A percentile compares a stretch with the other conserved stretches of the same genome.
Evolutionary conservation across 2,888 invertebrate species (phyloP).

Genomic region (Melinaea marsaeus): DNA sequence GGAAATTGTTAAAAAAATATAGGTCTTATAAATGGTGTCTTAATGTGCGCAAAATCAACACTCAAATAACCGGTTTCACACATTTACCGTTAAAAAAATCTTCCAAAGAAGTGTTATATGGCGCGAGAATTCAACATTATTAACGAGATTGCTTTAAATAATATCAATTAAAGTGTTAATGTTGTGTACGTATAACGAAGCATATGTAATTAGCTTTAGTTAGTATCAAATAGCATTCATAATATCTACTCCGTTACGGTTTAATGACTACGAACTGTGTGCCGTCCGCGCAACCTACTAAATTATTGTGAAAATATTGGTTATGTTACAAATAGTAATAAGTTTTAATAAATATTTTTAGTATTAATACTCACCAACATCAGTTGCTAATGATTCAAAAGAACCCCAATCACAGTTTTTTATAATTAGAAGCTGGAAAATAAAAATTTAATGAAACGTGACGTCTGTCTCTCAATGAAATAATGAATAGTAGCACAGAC

Average conservation of each 20-base stretch:
- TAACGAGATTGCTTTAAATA: neutral
- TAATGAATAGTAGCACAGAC: slow-evolving; percentile 18
- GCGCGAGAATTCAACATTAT: slow-evolving; percentile 1
- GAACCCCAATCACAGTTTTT: slow-evolving; percentile 9
- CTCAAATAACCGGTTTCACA: neutral
- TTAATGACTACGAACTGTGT: slow-evolving; percentile 22
- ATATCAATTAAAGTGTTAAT: slow-evolving; percentile 3
- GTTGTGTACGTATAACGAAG: slow-evolving; percentile 1
- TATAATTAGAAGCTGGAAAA: slow-evolving; percentile 15
- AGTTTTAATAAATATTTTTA: slow-evolving; percentile 7
- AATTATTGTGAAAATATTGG: slow-evolving; percentile 16
- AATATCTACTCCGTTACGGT: slow-evolving; percentile 21
- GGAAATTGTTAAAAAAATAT: no score
- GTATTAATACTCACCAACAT: slow-evolving; percentile 19
- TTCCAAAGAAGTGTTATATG: neutral
- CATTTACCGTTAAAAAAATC: neutral
- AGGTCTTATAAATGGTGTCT: no score
- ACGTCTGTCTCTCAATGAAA: slow-evolving; percentile 19
- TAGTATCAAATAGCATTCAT: slow-evolving; percentile 2
- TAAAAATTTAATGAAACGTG: slow-evolving; percentile 22
- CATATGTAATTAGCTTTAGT: slow-evolving; percentile 1
- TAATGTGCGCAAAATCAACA: neutral
- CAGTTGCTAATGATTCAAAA: slow-evolving; percentile 1
- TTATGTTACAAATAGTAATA: neutral
- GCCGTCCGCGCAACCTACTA: slow-evolving; percentile 23